phyloP scores from a whole-genome alignment of 2,113 vertebrate genomes.

The Semnopithecus entellus region DNA sequence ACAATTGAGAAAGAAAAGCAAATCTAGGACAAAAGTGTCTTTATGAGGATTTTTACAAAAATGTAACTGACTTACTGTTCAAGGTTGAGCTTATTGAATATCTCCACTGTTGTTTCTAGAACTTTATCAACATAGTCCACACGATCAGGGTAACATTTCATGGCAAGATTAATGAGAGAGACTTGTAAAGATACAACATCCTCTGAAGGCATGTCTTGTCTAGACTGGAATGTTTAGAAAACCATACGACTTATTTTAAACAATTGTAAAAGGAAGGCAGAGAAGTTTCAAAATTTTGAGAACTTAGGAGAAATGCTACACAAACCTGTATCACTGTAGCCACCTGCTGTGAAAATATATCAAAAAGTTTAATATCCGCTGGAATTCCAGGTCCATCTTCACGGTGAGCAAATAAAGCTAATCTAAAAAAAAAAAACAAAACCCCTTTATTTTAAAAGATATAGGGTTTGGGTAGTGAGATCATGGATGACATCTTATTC shows the following conservation, averaged over 20 bases:
- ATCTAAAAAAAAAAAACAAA: constrained; percentile 80
- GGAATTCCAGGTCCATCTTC: constrained; percentile 99
- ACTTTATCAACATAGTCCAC: constrained; percentile 99
- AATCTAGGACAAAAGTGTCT: background rate
- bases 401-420: constrained; percentile 98
- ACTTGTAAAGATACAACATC: constrained; percentile 99
- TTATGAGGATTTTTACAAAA: background rate
- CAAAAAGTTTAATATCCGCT: constrained; percentile 97
- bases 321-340: constrained; percentile 98
- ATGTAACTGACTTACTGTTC: constrained; percentile 92
- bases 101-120: constrained; percentile 97
- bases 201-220: constrained; percentile 99
- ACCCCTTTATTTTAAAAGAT: background rate
- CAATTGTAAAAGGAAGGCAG: background rate
- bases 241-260: background rate
- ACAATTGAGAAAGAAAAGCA: background rate
- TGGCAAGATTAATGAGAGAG: constrained; percentile 98
- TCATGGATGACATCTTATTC: background rate
- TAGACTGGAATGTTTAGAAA: constrained; percentile 87
- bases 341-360: constrained; percentile 99
- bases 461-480: background rate
- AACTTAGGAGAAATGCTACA: constrained; percentile 11
- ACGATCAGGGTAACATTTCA: constrained; percentile 98
- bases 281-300: background rate
- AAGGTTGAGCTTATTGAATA: constrained; percentile 98